phyloP scores from a whole-genome alignment of 2,888 invertebrate genomes.

The Trichopria drosophilae region DNA sequence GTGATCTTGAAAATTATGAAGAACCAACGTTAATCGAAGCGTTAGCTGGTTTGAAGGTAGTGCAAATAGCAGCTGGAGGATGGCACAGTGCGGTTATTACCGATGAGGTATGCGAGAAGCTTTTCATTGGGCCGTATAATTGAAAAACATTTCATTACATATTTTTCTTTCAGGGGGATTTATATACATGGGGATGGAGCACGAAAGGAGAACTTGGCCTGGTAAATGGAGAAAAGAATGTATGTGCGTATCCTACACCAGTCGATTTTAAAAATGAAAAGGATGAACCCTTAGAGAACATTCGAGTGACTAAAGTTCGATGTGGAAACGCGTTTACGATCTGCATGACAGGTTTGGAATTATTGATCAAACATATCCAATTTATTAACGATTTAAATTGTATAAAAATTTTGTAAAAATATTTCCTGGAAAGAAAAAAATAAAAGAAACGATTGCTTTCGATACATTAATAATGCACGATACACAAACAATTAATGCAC shows the following conservation, averaged over 20 bases:
- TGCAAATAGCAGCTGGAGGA: conserved; percentile 75
- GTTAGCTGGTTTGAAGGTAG: conserved; percentile 74
- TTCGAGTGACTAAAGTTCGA: conserved; percentile 62
- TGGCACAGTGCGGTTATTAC: conserved; percentile 86
- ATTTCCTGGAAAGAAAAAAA: too few species aligned
- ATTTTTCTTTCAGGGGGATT: conserved; percentile 65
- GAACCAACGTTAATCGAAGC: conserved; percentile 71
- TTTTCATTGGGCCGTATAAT: not conserved
- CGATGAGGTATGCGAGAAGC: conserved; percentile 55
- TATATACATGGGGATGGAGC: conserved; percentile 93
- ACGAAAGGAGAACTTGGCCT: conserved; percentile 83
- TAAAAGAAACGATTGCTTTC: too few species aligned
- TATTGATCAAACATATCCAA: conserved; percentile 14
- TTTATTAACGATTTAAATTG: conserved; percentile 1
- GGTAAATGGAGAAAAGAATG: conserved; percentile 54
- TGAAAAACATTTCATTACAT: not conserved
- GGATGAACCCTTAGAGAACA: conserved; percentile 24
- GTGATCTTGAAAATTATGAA: conserved; percentile 67
- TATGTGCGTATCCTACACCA: conserved; percentile 60
- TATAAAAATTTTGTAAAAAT: conserved; percentile 13
- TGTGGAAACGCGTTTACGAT: conserved; percentile 81
- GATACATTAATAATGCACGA: too few species aligned
- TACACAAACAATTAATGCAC: too few species aligned
- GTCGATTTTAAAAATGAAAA: conserved; percentile 57
- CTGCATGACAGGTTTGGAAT: conserved; percentile 63